These are phyloP conservation scores for Platypus cylindrus DNA, from an alignment of 2,888 invertebrate genomes.

Conservation along the genomic window DNA sequence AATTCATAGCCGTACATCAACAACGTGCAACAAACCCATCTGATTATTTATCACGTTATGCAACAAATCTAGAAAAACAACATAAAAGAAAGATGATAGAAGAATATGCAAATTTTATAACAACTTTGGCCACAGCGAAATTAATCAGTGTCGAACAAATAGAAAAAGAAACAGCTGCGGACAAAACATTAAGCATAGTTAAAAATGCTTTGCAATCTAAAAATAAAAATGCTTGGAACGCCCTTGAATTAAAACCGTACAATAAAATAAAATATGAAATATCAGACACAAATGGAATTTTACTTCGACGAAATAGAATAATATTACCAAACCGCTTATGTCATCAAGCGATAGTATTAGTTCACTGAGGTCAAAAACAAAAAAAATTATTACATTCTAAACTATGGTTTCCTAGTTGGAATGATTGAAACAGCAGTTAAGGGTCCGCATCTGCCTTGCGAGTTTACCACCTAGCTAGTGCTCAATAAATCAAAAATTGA, in stretches of 20 bases:
- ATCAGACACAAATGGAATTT: slow-evolving; percentile 3
- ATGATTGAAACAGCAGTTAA: no score
- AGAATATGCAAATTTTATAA: slow-evolving; percentile 8
- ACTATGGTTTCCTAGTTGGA: slow-evolving; percentile 15
- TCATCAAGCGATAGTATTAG: slow-evolving; percentile 9
- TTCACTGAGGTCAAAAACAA: slow-evolving; percentile 14
- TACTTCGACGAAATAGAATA: slow-evolving; percentile 5
- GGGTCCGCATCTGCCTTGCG: no score
- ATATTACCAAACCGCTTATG: slow-evolving; percentile 2
- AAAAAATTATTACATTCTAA: slow-evolving; percentile 13
- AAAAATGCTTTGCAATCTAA: neutral
- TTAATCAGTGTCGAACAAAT: slow-evolving; percentile 9
- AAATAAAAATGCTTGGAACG: slow-evolving; percentile 7
- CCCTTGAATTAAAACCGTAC: slow-evolving; percentile 1
- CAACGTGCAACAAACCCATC: slow-evolving; percentile 13
- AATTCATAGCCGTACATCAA: slow-evolving; percentile 12
- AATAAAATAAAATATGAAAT: slow-evolving; percentile 7
- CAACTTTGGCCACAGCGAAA: slow-evolving; percentile 5
- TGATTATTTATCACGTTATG: slow-evolving; percentile 15
- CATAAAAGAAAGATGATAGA: slow-evolving; percentile 7
- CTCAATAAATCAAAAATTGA: no score
- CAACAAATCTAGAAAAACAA: slow-evolving; percentile 1
- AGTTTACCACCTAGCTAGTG: no score
- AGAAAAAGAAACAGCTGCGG: slow-evolving; percentile 8
- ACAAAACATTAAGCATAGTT: neutral